Evolutionary conservation across 1,140 invertebrate genomes (phyloP).

Genomic region (Lucilia sericata): DNA sequence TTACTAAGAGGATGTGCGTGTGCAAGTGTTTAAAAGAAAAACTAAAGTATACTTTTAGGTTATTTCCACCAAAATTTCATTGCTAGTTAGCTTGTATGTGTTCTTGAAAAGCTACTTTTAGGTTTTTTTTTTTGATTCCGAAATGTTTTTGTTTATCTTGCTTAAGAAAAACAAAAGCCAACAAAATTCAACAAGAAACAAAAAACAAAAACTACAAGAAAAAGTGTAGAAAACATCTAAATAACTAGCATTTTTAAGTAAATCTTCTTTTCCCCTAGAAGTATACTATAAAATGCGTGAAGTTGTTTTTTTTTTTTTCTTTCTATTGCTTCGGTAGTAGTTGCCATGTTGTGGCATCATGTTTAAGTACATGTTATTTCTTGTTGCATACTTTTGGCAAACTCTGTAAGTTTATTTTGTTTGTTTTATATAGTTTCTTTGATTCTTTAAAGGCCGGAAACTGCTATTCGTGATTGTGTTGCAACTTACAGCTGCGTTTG

Average conservation of each 20-base stretch:
- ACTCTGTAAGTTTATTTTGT: background rate
- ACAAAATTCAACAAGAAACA: background rate
- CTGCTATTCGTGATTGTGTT: background rate
- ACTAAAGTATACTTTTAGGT: slow-evolving; percentile 18
- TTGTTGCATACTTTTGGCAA: slow-evolving; percentile 11
- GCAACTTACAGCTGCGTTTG: background rate
- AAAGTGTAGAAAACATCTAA: slow-evolving; percentile 16
- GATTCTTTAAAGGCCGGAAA: background rate
- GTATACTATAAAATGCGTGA: background rate
- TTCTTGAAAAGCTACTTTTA: background rate
- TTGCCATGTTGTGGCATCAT: slow-evolving; percentile 17
- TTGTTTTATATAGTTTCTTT: background rate
- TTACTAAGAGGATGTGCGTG: background rate
- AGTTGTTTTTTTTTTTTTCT: background rate
- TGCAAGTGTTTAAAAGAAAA: background rate
- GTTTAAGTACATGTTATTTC: slow-evolving; percentile 27
- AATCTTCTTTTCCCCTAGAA: background rate
- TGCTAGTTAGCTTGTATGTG: background rate
- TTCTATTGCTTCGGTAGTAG: background rate
- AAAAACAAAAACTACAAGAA: background rate
- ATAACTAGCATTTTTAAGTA: slow-evolving; percentile 19
- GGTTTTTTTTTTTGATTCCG: background rate
- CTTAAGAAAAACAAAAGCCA: background rate
- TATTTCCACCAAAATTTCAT: background rate
- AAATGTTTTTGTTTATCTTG: slow-evolving; percentile 21